Conservation (phyloP, 2,797 vertebrate species). For the Podarcis siculus region DNA sequence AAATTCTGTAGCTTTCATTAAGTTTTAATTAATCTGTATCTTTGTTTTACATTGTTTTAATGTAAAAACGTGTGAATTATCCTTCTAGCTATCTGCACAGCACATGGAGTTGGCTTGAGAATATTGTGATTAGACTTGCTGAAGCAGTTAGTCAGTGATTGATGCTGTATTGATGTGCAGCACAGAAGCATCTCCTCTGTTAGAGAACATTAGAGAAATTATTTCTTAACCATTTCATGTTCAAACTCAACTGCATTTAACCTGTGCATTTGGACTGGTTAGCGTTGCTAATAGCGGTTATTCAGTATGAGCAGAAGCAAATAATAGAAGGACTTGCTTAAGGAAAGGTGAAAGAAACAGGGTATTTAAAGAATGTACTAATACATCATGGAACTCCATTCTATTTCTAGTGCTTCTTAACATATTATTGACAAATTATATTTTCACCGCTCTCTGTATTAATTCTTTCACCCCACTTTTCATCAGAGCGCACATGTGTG, state of each 20-base stretch:
- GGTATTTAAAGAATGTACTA: slow-evolving; percentile 55
- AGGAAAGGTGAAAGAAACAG: slow-evolving; percentile 61
- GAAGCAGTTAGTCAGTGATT: slow-evolving; percentile 84
- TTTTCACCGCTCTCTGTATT: slow-evolving; percentile 74
- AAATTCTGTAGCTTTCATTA: slow-evolving; percentile 47
- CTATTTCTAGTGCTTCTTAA: slow-evolving; percentile 45
- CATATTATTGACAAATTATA: slow-evolving; percentile 71
- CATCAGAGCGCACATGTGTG: slow-evolving; percentile 23
- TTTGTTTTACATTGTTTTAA: slow-evolving; percentile 69
- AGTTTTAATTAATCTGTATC: slow-evolving; percentile 52
- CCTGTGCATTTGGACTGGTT: slow-evolving; percentile 56
- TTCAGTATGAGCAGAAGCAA: slow-evolving; percentile 55
- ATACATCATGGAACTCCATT: slow-evolving; percentile 64
- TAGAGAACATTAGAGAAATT: slow-evolving; percentile 88
- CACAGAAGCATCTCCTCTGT: slow-evolving; percentile 80
- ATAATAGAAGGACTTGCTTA: slow-evolving; percentile 53
- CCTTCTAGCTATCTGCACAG: slow-evolving; percentile 72
- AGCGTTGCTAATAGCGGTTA: slow-evolving; percentile 76
- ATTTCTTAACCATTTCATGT: slow-evolving; percentile 79
- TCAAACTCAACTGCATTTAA: slow-evolving; percentile 56
- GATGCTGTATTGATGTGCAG: slow-evolving; percentile 83
- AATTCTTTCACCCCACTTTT: slow-evolving; percentile 71
- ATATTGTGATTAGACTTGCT: slow-evolving; percentile 78
- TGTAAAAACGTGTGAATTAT: slow-evolving; percentile 73
- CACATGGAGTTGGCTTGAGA: slow-evolving; percentile 70